Percentiles rank a stretch among this genome's conserved stretches.
Conservation (phyloP, 1,140 invertebrate species). For the Myzus persicae region DNA sequence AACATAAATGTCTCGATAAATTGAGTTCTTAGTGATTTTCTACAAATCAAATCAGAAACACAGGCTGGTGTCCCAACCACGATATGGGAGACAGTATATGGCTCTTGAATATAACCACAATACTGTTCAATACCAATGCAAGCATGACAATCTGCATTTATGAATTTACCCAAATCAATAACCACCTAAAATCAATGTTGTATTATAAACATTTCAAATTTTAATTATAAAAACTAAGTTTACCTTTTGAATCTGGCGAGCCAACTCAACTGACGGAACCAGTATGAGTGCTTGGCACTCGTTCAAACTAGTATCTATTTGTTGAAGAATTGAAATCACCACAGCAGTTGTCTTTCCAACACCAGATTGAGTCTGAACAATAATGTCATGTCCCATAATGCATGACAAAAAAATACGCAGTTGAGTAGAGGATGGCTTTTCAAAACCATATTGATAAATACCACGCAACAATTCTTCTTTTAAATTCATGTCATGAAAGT, state of each 20-base stretch:
- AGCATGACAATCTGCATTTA: conserved; percentile 92
- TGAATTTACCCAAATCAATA: conserved; percentile 96
- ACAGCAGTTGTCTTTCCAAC: conserved; percentile 99
- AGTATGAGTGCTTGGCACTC: conserved; percentile 98
- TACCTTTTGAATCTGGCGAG: conserved; percentile 80
- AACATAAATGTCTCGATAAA: conserved; percentile 97
- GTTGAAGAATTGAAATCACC: conserved; percentile 96
- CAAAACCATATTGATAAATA: conserved; percentile 99
- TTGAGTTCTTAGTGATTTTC: conserved; percentile 81
- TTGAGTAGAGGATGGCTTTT: conserved; percentile 99
- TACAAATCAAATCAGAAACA: conserved; percentile 97
- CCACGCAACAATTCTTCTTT: conserved; percentile 89
- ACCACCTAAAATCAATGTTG: conserved; percentile 80
- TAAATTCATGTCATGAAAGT: conserved; percentile 74
- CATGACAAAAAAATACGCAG: conserved; percentile 98
- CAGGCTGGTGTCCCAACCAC: conserved; percentile 98
- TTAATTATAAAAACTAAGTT: conserved; percentile 21
- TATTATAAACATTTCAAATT: conserved; percentile 65
- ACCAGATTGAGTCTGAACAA: conserved; percentile 98
- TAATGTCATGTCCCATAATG: conserved; percentile 94
- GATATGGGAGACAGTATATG: conserved; percentile 93
- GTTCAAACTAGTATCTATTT: too few relatives aligned
- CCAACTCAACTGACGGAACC: conserved; percentile 89
- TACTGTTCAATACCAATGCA: conserved; percentile 97
- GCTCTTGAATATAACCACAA: conserved; percentile 91